These are phyloP conservation scores for Papilio polytes DNA, from an alignment of 1,140 invertebrate species.

Conservation along the genomic window DNA sequence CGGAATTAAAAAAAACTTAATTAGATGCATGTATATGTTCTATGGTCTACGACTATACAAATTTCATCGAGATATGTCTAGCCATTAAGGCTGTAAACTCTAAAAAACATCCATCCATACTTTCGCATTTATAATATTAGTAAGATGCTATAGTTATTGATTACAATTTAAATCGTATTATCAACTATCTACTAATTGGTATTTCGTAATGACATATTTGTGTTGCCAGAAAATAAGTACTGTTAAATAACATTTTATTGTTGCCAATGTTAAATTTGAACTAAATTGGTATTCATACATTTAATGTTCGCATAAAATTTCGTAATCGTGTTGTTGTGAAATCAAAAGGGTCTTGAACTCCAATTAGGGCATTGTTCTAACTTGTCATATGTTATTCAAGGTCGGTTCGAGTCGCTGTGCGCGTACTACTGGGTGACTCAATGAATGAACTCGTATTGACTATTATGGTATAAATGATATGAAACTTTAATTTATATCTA, in stretches of 20 bases:
- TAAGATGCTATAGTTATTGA: too few relatives aligned
- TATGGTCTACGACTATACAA: too few relatives aligned
- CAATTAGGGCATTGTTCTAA: conserved; percentile 41
- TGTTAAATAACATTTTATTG: neutral
- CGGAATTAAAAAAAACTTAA: too few relatives aligned
- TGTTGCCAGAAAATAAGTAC: too few relatives aligned
- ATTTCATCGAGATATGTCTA: too few relatives aligned
- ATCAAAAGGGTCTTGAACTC: conserved; percentile 30
- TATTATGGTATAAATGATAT: neutral
- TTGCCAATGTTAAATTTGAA: neutral
- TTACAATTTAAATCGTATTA: too few relatives aligned
- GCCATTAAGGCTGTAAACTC: too few relatives aligned
- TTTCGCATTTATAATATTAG: too few relatives aligned
- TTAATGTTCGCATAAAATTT: conserved; percentile 11
- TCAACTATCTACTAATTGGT: too few relatives aligned
- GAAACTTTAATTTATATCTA: neutral
- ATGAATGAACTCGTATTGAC: conserved; percentile 14
- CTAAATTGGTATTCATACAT: neutral
- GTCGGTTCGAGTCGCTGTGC: conserved; percentile 12
- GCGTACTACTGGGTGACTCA: conserved; percentile 6
- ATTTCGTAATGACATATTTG: too few relatives aligned
- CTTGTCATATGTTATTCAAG: conserved; percentile 39
- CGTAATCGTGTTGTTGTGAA: conserved; percentile 32
- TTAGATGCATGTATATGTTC: too few relatives aligned
- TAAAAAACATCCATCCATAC: too few relatives aligned